Base-by-base conservation (phyloP, 2,888 invertebrate species). In the Tetramorium bicarinatum region DNA sequence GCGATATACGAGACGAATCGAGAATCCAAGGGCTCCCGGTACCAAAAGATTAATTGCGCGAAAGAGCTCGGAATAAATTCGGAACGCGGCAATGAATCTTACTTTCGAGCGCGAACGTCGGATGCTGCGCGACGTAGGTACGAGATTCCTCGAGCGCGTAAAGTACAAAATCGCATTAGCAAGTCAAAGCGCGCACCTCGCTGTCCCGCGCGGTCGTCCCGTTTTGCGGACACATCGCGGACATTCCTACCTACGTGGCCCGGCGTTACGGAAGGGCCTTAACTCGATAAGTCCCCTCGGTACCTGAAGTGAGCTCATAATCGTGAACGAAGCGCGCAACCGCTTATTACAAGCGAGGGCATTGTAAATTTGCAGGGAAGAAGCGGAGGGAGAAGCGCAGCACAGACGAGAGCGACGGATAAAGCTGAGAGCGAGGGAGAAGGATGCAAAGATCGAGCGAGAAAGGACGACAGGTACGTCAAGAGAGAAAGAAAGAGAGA, bases 271-370 rank as follows among this genome's bases (percentile, higher is more conserved):
- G 76, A 82, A 74, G 87, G 88, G 79, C 83, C 87, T 88, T 89
- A 91, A 88, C 90, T 90, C 89, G 89, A 90, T 90, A 90, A 91
- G 89, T 89, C 87, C 84, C 87, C 89, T 86, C 86, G 83, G 90
- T 87, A 87, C 84, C 91, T 88, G 86, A 90, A 91, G 91, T 88
- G 90, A 91, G 90, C 89, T 92, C 92, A 91, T 92, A 92, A 92
- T 91, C 91, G 89, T 87, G 88, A 87, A 88, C 89, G 86, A 87
- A 89, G 87, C 87, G 88, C 86, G 89, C 90, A 91, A 91, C 89
- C 88, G 91, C 91, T 92, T 91, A 91, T 91, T 92, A 91, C 90
- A 90, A 91, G 90, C 87, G 88, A 87, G 88, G 86, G 91, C 87
- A 91, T 91, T 91, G 91, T 91, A 91, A 91, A 91, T 91, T 91